Conservation (phyloP, 2,888 invertebrate genomes). For the Meghimatium bilineatum region DNA sequence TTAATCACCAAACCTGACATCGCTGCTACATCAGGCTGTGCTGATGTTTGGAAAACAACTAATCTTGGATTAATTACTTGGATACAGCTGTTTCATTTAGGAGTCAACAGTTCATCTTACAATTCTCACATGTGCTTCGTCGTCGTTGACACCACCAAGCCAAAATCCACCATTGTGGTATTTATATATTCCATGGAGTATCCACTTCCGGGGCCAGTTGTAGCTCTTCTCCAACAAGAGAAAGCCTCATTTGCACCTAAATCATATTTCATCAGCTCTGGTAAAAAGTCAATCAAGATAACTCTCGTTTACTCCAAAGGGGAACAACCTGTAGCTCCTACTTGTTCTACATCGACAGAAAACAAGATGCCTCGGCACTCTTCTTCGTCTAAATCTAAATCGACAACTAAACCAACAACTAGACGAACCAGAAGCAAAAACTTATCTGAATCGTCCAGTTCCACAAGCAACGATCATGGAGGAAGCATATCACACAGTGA, state of each 20-base stretch:
- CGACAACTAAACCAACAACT: neutral
- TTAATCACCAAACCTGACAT: no score
- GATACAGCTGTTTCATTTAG: neutral
- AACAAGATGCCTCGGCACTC: constrained; percentile 34
- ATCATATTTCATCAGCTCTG: constrained; percentile 45
- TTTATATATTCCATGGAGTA: constrained; percentile 39
- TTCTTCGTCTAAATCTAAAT: constrained; percentile 14
- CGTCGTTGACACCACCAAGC: neutral
- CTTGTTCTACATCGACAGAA: constrained; percentile 4
- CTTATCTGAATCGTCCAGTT: constrained; percentile 39
- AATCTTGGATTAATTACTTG: no score
- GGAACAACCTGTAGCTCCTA: constrained; percentile 8
- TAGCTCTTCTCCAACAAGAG: constrained; percentile 45
- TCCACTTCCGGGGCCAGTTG: constrained; percentile 42
- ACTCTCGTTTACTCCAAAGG: constrained; percentile 48
- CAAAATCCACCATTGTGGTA: neutral
- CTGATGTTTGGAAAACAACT: no score
- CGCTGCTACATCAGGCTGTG: no score
- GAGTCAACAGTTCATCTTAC: neutral
- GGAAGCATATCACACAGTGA: constrained; percentile 12
- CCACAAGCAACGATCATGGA: constrained; percentile 11
- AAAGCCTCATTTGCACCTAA: constrained; percentile 42
- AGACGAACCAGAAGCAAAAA: constrained; percentile 24
- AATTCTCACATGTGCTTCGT: constrained; percentile 41
- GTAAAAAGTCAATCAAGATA: constrained; percentile 46